Evolutionary conservation across 2,113 vertebrate species (phyloP).

Genomic region (Labeo catla): DNA sequence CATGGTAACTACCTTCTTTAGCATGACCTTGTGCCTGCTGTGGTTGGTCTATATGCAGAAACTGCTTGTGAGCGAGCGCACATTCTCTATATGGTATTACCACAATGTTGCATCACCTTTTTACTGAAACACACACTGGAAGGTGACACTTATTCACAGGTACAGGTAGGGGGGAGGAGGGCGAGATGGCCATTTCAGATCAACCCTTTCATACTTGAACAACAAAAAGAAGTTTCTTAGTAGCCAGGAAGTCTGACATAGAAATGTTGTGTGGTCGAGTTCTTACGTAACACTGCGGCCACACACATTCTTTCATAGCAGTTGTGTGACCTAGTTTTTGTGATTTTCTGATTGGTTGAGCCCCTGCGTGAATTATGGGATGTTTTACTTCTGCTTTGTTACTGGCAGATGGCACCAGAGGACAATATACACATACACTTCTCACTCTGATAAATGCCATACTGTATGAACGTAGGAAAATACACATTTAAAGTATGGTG

Average conservation of each 20-base stretch:
- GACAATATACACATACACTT: constrained; percentile 35
- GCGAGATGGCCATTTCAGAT: neutral
- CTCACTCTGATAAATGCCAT: neutral
- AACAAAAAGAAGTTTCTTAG: neutral
- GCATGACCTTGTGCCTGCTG: neutral
- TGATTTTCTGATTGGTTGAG: constrained; percentile 73
- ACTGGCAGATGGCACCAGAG: constrained; percentile 81
- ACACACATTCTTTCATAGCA: constrained; percentile 66
- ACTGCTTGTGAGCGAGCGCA: neutral
- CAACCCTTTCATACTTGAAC: neutral
- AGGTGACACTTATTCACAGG: neutral
- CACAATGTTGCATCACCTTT: constrained; percentile 10
- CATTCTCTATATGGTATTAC: neutral
- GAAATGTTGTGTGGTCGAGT: constrained; percentile 47
- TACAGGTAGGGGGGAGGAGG: neutral
- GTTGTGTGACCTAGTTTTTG: constrained; percentile 77
- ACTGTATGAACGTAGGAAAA: neutral
- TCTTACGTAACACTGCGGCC: constrained; percentile 64
- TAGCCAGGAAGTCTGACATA: neutral
- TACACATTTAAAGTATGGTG: neutral
- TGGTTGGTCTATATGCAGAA: neutral
- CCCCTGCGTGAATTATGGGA: constrained; percentile 64
- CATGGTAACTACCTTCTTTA: neutral
- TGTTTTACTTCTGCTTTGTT: constrained; percentile 76
- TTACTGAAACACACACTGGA: neutral